Percentiles rank a stretch among this genome's conserved stretches.
Conservation (phyloP, 1,140 invertebrate genomes). For the Prorops nasuta region DNA sequence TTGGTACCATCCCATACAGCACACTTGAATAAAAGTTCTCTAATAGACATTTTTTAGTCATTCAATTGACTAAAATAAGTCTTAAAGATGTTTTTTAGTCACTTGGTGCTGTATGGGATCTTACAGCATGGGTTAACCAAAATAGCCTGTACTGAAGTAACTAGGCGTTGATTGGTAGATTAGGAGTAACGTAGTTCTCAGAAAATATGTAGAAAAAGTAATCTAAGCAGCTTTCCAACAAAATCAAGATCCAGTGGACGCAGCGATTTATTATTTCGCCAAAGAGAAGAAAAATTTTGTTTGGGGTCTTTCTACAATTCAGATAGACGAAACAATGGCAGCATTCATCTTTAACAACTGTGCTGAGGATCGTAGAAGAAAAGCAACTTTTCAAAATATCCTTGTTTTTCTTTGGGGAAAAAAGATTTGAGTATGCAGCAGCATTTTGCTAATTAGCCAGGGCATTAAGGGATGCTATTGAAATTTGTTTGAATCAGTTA, state of each 20-base stretch:
- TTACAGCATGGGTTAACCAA: conserved; percentile 77
- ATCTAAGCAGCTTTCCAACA: conserved; percentile 88
- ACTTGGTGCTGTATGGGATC: no score
- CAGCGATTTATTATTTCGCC: conserved; percentile 95
- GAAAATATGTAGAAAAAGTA: conserved; percentile 87
- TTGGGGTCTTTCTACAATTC: conserved; percentile 91
- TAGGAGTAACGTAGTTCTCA: conserved; percentile 79
- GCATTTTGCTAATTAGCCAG: conserved; percentile 95
- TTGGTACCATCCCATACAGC: conserved; percentile 91
- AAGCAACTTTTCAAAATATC: conserved; percentile 96
- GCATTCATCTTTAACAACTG: conserved; percentile 96
- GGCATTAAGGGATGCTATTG: conserved; percentile 90
- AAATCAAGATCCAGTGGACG: conserved; percentile 94
- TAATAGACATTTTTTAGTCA: no score
- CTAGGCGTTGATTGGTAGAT: conserved; percentile 97
- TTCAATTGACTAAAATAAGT: no score
- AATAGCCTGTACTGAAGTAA: conserved; percentile 91
- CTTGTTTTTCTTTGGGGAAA: conserved; percentile 93
- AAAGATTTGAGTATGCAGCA: conserved; percentile 90
- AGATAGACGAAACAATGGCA: conserved; percentile 89
- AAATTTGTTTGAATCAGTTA: conserved; percentile 88
- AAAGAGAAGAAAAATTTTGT: conserved; percentile 98
- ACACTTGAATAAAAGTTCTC: no score
- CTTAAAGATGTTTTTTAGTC: no score
- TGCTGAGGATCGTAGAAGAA: conserved; percentile 87